phyloP scores from a whole-genome alignment of 1,140 invertebrate genomes.

The Amphibalanus amphitrite region DNA sequence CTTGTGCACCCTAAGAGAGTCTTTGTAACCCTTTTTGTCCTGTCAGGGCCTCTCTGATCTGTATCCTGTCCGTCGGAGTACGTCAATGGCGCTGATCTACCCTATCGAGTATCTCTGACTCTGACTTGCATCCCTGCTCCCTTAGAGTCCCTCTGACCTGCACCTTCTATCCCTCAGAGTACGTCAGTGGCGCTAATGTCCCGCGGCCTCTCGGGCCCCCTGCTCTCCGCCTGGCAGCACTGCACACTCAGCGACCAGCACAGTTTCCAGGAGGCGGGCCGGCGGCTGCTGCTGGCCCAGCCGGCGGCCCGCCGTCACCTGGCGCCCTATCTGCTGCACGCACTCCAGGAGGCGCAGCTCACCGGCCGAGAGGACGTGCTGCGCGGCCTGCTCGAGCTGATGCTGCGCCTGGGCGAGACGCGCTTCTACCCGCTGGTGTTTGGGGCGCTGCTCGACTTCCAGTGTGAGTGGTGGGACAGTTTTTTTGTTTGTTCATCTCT shows the following conservation, averaged over 20 bases:
- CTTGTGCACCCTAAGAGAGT: no score
- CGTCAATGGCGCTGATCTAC: no score
- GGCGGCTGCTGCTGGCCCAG: not conserved
- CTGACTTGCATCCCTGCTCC: no score
- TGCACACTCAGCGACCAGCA: not conserved
- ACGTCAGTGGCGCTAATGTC: no score
- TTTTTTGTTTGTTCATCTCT: no score
- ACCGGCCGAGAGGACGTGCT: not conserved
- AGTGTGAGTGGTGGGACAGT: not conserved
- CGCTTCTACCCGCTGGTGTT: not conserved
- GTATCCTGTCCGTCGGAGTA: no score
- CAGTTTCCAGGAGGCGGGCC: not conserved
- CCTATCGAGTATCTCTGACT: no score
- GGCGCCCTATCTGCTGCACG: not conserved
- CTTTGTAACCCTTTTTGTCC: no score
- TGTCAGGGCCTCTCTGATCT: no score
- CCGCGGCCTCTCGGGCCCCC: no score
- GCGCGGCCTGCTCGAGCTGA: not conserved
- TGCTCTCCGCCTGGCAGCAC: not conserved
- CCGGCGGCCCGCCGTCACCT: not conserved
- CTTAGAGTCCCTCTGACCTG: no score
- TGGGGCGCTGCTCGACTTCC: not conserved
- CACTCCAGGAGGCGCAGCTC: not conserved
- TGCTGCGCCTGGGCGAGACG: not conserved
- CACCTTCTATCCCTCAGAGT: no score